Conservation (phyloP, 1,140 invertebrate genomes). For the Trinorchestia longiramus region DNA sequence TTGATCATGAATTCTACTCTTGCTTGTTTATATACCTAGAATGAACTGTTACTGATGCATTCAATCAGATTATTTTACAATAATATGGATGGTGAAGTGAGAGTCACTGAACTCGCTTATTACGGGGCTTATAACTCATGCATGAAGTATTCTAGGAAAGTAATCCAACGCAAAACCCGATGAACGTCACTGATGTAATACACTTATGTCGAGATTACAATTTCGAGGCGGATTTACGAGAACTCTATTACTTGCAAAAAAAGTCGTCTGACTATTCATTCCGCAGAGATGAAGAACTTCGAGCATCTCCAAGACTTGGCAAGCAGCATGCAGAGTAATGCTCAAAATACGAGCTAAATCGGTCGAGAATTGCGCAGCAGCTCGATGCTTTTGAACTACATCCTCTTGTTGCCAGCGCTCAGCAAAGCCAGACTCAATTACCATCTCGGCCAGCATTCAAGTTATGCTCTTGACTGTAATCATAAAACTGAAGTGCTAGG, state of each 20-base stretch:
- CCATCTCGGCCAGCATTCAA: neutral
- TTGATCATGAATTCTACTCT: too few relatives aligned
- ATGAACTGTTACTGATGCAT: too few relatives aligned
- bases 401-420: neutral
- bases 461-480: neutral
- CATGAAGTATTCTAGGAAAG: neutral
- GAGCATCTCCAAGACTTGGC: neutral
- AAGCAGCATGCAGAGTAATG: neutral
- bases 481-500: slow-evolving; percentile 7
- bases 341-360: neutral
- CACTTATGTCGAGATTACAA: neutral
- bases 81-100: too few relatives aligned
- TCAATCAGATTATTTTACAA: too few relatives aligned
- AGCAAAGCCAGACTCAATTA: neutral
- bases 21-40: too few relatives aligned
- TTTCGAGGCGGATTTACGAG: neutral
- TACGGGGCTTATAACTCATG: neutral
- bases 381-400: neutral
- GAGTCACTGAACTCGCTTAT: too few relatives aligned
- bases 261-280: neutral
- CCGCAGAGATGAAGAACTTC: neutral
- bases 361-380: neutral
- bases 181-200: neutral
- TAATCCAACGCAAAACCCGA: neutral
- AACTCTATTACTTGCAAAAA: neutral